Evolutionary conservation across 2,113 vertebrate species (phyloP).

Genomic region (Mus pahari): DNA sequence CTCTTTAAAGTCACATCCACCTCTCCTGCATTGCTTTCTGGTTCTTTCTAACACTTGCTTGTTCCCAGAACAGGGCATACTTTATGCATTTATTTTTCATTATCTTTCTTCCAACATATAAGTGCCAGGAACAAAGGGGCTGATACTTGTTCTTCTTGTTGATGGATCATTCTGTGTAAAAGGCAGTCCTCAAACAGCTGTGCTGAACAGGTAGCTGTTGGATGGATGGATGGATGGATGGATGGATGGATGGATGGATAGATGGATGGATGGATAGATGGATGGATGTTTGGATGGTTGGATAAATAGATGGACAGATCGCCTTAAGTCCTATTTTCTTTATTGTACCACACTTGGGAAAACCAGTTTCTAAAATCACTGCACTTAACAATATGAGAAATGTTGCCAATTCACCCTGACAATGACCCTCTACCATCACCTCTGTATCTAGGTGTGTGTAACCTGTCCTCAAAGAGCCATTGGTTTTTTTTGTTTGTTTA

Average conservation of each 20-base stretch:
- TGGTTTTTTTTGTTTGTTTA: neutral
- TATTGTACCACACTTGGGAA: neutral
- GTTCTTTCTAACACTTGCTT: neutral
- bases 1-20: neutral
- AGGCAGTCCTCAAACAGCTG: neutral
- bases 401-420: neutral
- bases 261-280: neutral
- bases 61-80: neutral
- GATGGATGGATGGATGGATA: neutral
- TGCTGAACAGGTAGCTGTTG: neutral
- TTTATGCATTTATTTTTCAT: neutral
- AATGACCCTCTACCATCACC: neutral
- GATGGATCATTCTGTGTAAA: neutral
- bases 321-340: neutral
- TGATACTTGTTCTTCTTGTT: neutral
- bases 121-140: neutral
- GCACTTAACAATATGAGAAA: neutral
- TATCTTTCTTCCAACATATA: neutral
- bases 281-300: conserved; percentile 3
- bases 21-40: neutral
- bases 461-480: neutral
- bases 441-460: neutral
- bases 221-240: neutral
- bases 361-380: neutral
- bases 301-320: neutral